A percentile compares a stretch with the other conserved stretches of the same genome.
phyloP scores from a whole-genome alignment of 1,140 invertebrate species.

The Scylla paramamosain region DNA sequence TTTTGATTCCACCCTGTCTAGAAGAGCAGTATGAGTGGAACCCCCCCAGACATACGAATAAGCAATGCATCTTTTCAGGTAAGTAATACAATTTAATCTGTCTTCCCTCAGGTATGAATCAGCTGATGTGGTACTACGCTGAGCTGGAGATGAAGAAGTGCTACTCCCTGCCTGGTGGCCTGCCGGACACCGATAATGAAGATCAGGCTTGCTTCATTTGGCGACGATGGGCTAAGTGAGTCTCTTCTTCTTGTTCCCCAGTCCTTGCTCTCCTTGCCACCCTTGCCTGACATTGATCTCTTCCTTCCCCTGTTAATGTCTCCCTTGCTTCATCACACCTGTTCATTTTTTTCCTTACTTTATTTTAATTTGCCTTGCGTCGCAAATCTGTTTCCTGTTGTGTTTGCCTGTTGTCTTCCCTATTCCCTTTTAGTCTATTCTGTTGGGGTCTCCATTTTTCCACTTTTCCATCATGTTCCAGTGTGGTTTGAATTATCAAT shows the following conservation, averaged over 20 bases:
- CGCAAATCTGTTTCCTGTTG: neutral
- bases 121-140: constrained; percentile 97
- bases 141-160: constrained; percentile 92
- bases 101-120: constrained; percentile 87
- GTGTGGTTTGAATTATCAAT: too few relatives aligned
- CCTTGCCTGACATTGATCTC: neutral
- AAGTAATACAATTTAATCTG: neutral
- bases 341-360: neutral
- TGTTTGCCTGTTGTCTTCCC: neutral
- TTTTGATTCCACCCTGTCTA: too few relatives aligned
- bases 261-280: neutral
- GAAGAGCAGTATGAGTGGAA: too few relatives aligned
- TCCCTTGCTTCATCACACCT: neutral
- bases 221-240: constrained; percentile 91
- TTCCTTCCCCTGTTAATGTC: neutral
- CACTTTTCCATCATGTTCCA: neutral
- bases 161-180: constrained; percentile 85
- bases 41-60: too few relatives aligned
- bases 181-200: constrained; percentile 84
- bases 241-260: constrained; percentile 16
- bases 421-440: neutral
- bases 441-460: neutral
- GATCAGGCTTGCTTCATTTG: constrained; percentile 92
- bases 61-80: neutral
- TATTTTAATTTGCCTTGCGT: neutral